Percentiles rank a stretch among this genome's conserved stretches.
These are phyloP conservation scores for Tenthredo livida DNA, from an alignment of 2,888 invertebrate genomes.

Conservation along the genomic window DNA sequence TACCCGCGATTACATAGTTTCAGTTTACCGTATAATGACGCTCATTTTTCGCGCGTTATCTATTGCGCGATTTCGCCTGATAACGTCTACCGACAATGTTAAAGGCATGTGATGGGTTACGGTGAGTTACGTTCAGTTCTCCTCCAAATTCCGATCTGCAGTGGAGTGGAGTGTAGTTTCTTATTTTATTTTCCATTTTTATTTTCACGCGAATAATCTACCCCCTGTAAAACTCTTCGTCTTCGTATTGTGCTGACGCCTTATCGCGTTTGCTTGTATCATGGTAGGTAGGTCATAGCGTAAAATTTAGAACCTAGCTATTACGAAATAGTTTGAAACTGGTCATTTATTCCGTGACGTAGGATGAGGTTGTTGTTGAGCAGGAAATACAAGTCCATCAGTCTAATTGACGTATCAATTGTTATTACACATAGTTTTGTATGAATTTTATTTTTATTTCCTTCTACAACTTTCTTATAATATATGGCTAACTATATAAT, in stretches of 20 bases:
- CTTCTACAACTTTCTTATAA: not conserved
- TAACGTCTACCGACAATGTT: slow-evolving; percentile 35
- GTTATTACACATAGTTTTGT: not conserved
- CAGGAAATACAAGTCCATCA: not conserved
- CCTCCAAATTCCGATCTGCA: not conserved
- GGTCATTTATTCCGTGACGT: slow-evolving; percentile 19
- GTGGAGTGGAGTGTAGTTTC: not conserved
- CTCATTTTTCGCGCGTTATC: slow-evolving; percentile 24
- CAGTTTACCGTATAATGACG: slow-evolving; percentile 8
- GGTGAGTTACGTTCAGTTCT: slow-evolving; percentile 43
- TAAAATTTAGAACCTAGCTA: slow-evolving; percentile 2
- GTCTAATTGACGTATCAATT: not conserved
- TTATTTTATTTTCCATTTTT: not conserved
- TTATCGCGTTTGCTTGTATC: not conserved
- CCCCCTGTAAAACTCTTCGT: not conserved
- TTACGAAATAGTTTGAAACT: slow-evolving; percentile 22
- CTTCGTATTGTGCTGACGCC: not conserved
- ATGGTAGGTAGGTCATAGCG: slow-evolving; percentile 32
- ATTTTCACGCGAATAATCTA: not conserved
- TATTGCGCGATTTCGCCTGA: slow-evolving; percentile 12
- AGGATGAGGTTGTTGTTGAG: not conserved
- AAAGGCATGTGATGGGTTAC: slow-evolving; percentile 35
- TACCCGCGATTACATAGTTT: not conserved
- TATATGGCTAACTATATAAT: not conserved
- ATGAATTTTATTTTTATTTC: not conserved